Evolutionary conservation across 1,140 invertebrate species (phyloP).

Genomic region (Aphelinus atriplicis): DNA sequence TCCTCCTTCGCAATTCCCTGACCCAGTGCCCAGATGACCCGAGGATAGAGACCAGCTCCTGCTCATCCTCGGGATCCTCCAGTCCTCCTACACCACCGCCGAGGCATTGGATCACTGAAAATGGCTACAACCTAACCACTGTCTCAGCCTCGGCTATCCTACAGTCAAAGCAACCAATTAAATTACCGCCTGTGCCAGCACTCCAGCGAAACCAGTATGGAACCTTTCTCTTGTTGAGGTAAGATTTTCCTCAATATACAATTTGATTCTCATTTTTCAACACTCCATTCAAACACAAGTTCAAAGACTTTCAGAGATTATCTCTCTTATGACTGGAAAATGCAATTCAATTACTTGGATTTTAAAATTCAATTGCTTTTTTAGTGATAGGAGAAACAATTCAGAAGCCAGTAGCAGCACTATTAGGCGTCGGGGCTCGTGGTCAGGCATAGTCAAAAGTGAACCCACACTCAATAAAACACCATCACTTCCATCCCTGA

Average conservation of each 20-base stretch:
- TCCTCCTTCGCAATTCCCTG: slow-evolving; percentile 35
- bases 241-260: neutral
- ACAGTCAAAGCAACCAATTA: slow-evolving; percentile 14
- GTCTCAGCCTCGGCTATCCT: slow-evolving; percentile 1
- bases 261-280: no score
- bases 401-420: slow-evolving; percentile 42
- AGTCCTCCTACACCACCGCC: slow-evolving; percentile 58
- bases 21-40: slow-evolving; percentile 27
- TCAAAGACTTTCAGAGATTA: no score
- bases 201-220: slow-evolving; percentile 28
- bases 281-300: no score
- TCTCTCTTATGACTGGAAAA: no score
- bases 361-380: slow-evolving; percentile 35
- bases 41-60: slow-evolving; percentile 31
- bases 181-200: slow-evolving; percentile 12
- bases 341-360: no score
- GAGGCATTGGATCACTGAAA: slow-evolving; percentile 40
- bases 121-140: slow-evolving; percentile 15
- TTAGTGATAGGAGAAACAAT: slow-evolving; percentile 49
- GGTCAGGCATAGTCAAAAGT: slow-evolving; percentile 48
- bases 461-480: slow-evolving; percentile 49
- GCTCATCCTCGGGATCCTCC: slow-evolving; percentile 52
- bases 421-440: slow-evolving; percentile 55
- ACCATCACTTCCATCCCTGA: slow-evolving; percentile 57
- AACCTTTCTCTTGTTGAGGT: slow-evolving; percentile 34